phyloP scores from a whole-genome alignment of 2,888 invertebrate species.

The Caenorhabditis sp. region DNA sequence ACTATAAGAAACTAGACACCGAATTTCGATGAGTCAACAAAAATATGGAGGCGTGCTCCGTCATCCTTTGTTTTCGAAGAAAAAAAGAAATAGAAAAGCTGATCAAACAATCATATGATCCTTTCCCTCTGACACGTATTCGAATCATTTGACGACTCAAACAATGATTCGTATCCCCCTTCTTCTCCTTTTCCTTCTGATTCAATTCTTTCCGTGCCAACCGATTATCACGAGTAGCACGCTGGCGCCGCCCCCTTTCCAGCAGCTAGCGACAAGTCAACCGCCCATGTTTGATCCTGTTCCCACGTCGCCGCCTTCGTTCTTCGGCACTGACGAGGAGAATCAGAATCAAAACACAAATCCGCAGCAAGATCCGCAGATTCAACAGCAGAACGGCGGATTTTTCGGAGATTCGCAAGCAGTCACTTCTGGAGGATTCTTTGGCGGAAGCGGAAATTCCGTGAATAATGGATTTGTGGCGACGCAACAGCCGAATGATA shows the following conservation, averaged over 20 bases:
- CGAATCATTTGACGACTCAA: neutral
- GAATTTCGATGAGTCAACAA: too few species aligned
- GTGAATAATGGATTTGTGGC: too few species aligned
- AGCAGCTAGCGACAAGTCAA: too few species aligned
- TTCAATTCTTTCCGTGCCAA: neutral
- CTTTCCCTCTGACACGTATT: neutral
- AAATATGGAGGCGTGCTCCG: too few species aligned
- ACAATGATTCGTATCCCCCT: too few species aligned
- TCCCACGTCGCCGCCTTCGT: neutral
- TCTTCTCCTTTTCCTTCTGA: neutral
- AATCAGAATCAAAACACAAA: conserved; percentile 1
- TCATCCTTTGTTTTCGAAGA: neutral
- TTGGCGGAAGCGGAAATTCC: too few species aligned
- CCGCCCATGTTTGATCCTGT: too few species aligned
- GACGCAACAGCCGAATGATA: neutral
- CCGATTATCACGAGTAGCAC: neutral
- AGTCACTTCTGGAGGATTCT: conserved; percentile 9
- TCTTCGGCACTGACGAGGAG: neutral
- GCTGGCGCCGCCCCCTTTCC: neutral
- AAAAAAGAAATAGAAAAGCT: conserved; percentile 4
- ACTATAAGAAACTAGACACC: too few species aligned
- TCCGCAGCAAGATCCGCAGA: too few species aligned
- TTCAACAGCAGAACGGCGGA: neutral
- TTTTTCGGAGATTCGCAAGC: conserved; percentile 12
- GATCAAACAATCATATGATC: neutral